A percentile compares a stretch with the other conserved stretches of the same genome.
These are phyloP conservation scores for Cheilosia pagana DNA, from an alignment of 2,888 invertebrate genomes.

Conservation along the genomic window DNA sequence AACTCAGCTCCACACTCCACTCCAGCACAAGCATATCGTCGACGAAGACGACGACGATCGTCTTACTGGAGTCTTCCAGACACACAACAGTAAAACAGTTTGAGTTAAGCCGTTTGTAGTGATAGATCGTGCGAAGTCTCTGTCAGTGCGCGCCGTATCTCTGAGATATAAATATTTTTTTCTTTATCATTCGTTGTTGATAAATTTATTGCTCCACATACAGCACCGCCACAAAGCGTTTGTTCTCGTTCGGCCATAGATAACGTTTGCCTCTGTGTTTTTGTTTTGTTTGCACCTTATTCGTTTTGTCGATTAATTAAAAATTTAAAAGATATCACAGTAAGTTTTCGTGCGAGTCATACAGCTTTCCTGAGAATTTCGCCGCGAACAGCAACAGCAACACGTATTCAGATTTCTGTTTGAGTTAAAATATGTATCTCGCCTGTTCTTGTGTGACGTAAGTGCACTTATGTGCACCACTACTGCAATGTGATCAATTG, in stretches of 20 bases:
- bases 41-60: constrained; percentile 37
- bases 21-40: constrained; percentile 7
- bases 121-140: constrained; percentile 66
- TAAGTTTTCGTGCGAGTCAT: constrained; percentile 51
- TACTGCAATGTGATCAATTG: constrained; percentile 37
- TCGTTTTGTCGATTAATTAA: constrained; percentile 25
- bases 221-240: constrained; percentile 13
- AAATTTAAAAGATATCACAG: constrained; percentile 29
- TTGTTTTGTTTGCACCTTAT: constrained; percentile 39
- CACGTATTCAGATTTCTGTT: constrained; percentile 13
- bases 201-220: constrained; percentile 43
- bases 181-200: constrained; percentile 21
- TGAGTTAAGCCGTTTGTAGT: constrained; percentile 69
- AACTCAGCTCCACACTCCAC: not conserved
- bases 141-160: constrained; percentile 60
- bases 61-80: constrained; percentile 67
- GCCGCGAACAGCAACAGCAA: constrained; percentile 25
- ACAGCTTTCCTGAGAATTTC: constrained; percentile 58
- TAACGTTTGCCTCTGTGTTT: constrained; percentile 36
- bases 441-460: constrained; percentile 51
- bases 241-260: constrained; percentile 31
- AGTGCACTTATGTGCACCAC: constrained; percentile 38
- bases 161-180: constrained; percentile 55
- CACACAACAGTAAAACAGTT: constrained; percentile 64
- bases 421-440: constrained; percentile 23